Evolutionary conservation across 2,888 invertebrate species (phyloP), one percentile per base, ranked within the genome.

Genomic region (Argyra leucocephala): DNA sequence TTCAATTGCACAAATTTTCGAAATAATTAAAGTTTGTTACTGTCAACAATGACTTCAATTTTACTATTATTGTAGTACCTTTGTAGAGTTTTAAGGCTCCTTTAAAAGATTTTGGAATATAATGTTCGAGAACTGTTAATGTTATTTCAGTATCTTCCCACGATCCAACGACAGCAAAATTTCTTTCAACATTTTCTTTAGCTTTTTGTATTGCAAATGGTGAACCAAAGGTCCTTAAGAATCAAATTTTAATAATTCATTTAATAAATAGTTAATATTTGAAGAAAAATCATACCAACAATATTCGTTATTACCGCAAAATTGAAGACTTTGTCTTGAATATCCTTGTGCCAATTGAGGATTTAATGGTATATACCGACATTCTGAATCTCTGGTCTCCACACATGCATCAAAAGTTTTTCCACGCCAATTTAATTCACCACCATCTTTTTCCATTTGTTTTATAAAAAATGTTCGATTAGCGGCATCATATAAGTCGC

Each of bases 111-210:
- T 85, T 81, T 0, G 93, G 93, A 69, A 93, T 83, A 76, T 92
- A 93, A 72, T 88, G 83, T 79, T 93, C 88, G 58, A 93, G 80
- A 6, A 93, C 93, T 18, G 87, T 83, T 18, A 93, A 81, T 0
- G 93, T 93, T 9, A 88, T 85, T 78, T 93, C 92, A 76, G 93
- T 84, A 72, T 93, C 91, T 76, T 93, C 93, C 61, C 93, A 84
- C 2, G 93, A 89, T 3, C 93, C 93, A 0, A 93, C 93, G 0
- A 93, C 93, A 0, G 93, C 88, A 74, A 92, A 93, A 72, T 92
- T 88, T 71, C 87, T 83, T 74, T 93, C 93, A 2, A 93, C 91
- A 36, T 90, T 89, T 62, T 85, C 80, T 78, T 92, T 93, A 0
- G 92, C 92, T 66, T 87, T 83, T 77, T 92, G 89, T 69, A 91